A percentile compares a stretch with the other conserved stretches of the same genome.
These are phyloP conservation scores for Drosophila longiperda DNA, from an alignment of 2,888 invertebrate species.

Conservation along the genomic window DNA sequence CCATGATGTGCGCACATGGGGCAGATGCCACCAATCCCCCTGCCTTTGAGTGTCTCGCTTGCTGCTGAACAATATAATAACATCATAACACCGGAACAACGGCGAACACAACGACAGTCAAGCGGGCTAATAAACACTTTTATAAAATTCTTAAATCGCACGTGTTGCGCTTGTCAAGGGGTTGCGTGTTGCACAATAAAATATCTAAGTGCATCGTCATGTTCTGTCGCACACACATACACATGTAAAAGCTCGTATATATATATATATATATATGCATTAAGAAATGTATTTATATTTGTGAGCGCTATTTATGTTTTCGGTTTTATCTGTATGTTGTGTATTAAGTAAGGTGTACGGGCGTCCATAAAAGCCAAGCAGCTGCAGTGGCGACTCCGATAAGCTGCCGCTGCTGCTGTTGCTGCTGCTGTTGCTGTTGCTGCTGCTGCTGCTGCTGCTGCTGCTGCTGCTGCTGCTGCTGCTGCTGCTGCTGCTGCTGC, in stretches of 20 bases:
- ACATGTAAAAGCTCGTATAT: slow-evolving; percentile 14
- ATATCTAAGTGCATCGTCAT: slow-evolving; percentile 73
- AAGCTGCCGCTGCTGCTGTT: slow-evolving; percentile 41
- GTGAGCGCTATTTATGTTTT: slow-evolving; percentile 30
- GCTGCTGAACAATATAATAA: slow-evolving; percentile 23
- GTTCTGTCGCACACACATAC: slow-evolving; percentile 45
- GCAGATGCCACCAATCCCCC: neutral
- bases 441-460: slow-evolving; percentile 22
- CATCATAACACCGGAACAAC: slow-evolving; percentile 25
- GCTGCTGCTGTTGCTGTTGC: slow-evolving; percentile 11
- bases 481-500: slow-evolving; percentile 14
- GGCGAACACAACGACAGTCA: slow-evolving; percentile 32
- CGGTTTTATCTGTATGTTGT: slow-evolving; percentile 33
- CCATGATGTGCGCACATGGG: slow-evolving; percentile 26
- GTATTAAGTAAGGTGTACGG: slow-evolving; percentile 62
- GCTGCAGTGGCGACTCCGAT: slow-evolving; percentile 47
- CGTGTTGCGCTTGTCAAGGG: slow-evolving; percentile 75
- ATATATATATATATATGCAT: neutral
- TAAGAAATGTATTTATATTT: slow-evolving; percentile 2
- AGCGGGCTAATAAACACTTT: slow-evolving; percentile 73
- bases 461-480: slow-evolving; percentile 24
- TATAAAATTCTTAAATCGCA: slow-evolving; percentile 77
- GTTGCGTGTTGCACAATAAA: slow-evolving; percentile 66
- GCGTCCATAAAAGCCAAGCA: slow-evolving; percentile 40
- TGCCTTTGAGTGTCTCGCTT: neutral